A percentile compares a stretch with the other conserved stretches of the same genome.
Evolutionary conservation across 2,113 vertebrate species (phyloP).

Genomic region (Columba janthina): DNA sequence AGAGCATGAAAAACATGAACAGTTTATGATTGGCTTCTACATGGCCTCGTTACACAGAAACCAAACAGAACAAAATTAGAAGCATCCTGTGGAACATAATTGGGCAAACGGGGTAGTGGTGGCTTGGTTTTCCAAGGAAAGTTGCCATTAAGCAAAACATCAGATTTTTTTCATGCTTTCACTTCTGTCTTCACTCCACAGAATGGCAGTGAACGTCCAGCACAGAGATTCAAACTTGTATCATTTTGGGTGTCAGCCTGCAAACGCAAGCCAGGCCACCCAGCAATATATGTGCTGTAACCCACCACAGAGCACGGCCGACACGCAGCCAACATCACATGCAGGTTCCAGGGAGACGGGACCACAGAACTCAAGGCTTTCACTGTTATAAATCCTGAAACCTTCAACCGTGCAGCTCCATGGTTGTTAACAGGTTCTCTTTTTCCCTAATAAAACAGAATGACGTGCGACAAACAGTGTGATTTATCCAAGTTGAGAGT

Average conservation of each 20-base stretch:
- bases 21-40: background rate
- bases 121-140: background rate
- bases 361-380: background rate
- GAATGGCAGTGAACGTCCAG: background rate
- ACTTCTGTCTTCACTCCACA: background rate
- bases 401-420: background rate
- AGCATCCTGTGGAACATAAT: background rate
- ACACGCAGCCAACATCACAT: accelerated
- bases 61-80: background rate
- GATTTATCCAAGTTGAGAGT: background rate
- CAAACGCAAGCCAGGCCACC: background rate
- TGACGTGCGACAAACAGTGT: background rate
- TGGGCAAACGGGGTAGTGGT: background rate
- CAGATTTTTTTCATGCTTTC: background rate
- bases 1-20: background rate
- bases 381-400: background rate
- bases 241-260: background rate
- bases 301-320: background rate
- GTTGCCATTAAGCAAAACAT: background rate
- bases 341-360: background rate
- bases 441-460: background rate
- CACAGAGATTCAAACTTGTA: background rate
- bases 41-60: background rate
- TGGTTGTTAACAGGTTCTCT: background rate
- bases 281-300: background rate